Evolutionary conservation across 2,888 invertebrate genomes (phyloP).

Genomic region (Philonicus albiceps): DNA sequence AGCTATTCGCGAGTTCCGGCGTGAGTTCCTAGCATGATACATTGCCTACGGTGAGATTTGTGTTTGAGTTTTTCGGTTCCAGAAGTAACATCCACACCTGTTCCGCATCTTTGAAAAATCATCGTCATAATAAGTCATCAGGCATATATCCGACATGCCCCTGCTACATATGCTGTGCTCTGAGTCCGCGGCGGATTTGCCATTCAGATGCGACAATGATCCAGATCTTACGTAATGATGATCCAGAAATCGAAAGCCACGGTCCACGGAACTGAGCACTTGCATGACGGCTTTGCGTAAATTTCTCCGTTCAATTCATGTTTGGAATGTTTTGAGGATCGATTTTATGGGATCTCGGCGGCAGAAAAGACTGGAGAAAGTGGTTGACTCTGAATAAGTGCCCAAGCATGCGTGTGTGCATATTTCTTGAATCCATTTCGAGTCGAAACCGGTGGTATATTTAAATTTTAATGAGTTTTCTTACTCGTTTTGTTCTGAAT

Average conservation of each 20-base stretch:
- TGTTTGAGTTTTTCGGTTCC: neutral
- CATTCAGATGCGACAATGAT: neutral
- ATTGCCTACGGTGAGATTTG: neutral
- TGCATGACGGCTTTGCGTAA: neutral
- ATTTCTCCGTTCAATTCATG: constrained; percentile 5
- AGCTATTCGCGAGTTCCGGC: neutral
- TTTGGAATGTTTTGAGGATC: neutral
- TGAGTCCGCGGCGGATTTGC: neutral
- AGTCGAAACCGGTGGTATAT: neutral
- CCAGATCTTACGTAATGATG: neutral
- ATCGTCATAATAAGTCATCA: neutral
- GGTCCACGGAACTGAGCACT: neutral
- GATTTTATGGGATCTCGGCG: constrained; percentile 6
- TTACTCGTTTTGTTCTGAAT: neutral
- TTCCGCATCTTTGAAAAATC: constrained; percentile 7
- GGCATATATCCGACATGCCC: neutral
- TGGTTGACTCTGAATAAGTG: neutral
- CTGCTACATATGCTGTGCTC: neutral
- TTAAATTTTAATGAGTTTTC: neutral
- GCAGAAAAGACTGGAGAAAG: neutral
- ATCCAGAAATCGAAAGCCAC: constrained; percentile 28
- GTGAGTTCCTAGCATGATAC: neutral
- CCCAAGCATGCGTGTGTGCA: neutral
- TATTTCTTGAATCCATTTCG: neutral
- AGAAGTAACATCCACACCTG: neutral